Conservation (phyloP, 2,113 vertebrate genomes). For the Paralichthys olivaceus region DNA sequence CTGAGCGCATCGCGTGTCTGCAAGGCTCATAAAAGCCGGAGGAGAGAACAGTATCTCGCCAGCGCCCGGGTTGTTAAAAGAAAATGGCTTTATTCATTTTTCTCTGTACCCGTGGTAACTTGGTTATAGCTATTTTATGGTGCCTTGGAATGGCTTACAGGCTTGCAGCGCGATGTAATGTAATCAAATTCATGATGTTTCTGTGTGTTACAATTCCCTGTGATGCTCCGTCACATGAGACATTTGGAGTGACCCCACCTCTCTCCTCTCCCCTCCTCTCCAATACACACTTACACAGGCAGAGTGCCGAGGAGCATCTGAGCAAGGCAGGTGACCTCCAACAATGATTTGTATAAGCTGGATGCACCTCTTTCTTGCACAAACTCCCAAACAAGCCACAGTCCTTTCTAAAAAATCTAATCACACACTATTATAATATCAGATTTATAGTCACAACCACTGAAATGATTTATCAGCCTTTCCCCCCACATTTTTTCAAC, state of each 20-base stretch:
- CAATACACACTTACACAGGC: slow-evolving; percentile 4
- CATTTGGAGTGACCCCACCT: slow-evolving; percentile 60
- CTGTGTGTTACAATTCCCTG: slow-evolving; percentile 79
- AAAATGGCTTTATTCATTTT: slow-evolving; percentile 81
- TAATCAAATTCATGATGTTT: slow-evolving; percentile 81
- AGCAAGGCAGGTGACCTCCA: slow-evolving; percentile 51
- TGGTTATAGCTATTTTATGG: slow-evolving; percentile 79
- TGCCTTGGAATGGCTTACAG: slow-evolving; percentile 76
- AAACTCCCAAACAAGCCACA: no score
- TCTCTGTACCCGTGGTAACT: slow-evolving; percentile 76
- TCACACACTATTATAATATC: no score
- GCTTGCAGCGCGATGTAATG: slow-evolving; percentile 76
- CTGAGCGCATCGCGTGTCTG: slow-evolving; percentile 45
- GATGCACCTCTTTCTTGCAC: no score
- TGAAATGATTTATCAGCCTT: neutral
- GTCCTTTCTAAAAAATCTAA: no score
- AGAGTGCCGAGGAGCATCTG: slow-evolving; percentile 34
- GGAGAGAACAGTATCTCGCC: slow-evolving; percentile 68
- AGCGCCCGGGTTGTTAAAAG: slow-evolving; percentile 73
- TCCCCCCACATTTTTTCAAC: neutral
- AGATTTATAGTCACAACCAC: neutral
- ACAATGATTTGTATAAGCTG: slow-evolving; percentile 28
- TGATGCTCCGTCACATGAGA: slow-evolving; percentile 73
- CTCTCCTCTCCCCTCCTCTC: neutral
- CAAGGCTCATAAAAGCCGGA: slow-evolving; percentile 67